Conservation (phyloP, 2,888 invertebrate species). For the Synanthedon tipuliformis region DNA sequence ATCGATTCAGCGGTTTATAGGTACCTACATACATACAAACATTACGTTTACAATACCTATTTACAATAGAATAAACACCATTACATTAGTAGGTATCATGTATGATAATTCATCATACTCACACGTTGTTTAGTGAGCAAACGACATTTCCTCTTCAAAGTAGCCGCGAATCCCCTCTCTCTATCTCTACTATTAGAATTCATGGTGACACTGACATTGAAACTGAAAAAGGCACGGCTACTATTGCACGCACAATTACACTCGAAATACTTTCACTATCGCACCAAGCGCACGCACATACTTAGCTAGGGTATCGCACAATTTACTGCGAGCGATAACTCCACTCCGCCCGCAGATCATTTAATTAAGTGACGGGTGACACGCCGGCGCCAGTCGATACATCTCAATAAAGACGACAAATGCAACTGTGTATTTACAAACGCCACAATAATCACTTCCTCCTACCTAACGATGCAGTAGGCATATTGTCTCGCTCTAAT, state of each 20-base stretch:
- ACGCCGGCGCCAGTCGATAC: slow-evolving; percentile 26
- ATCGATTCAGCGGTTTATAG: too few species aligned
- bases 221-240: neutral
- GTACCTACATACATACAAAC: neutral
- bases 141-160: slow-evolving; percentile 6
- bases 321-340: neutral
- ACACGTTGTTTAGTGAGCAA: slow-evolving; percentile 5
- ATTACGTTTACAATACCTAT: too few species aligned
- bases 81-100: too few species aligned
- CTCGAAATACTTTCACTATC: neutral
- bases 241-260: neutral
- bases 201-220: slow-evolving; percentile 5
- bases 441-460: slow-evolving; percentile 36
- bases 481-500: slow-evolving; percentile 48
- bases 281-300: neutral
- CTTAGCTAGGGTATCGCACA: neutral
- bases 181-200: slow-evolving; percentile 7
- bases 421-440: slow-evolving; percentile 16
- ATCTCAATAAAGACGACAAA: slow-evolving; percentile 36
- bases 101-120: slow-evolving; percentile 1
- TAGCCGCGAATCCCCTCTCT: slow-evolving; percentile 6
- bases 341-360: neutral
- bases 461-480: slow-evolving; percentile 20
- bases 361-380: slow-evolving; percentile 1
- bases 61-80: too few species aligned